Evolutionary conservation across 2,113 vertebrate species (phyloP).

Genomic region (human): DNA sequence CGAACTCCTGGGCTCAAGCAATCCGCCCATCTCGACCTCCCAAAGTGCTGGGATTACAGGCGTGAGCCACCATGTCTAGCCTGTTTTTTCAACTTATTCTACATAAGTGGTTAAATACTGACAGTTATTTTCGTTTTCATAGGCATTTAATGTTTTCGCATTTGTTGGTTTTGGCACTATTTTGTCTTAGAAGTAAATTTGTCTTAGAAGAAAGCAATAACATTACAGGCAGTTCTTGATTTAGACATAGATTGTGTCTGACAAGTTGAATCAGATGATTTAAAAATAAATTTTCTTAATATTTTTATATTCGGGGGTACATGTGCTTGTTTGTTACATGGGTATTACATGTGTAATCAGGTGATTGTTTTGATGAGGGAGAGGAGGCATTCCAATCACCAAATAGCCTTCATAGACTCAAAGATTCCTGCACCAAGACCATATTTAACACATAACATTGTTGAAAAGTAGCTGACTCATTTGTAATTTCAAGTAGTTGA

Average conservation of each 20-base stretch:
- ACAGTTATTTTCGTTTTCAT: conserved; percentile 38
- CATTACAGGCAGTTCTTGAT: conserved; percentile 1
- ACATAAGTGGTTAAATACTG: conserved; percentile 18
- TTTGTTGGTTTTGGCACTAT: background rate
- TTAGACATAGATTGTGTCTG: background rate
- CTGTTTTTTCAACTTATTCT: background rate
- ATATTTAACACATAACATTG: background rate
- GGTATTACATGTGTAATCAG: background rate
- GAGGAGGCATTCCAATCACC: background rate
- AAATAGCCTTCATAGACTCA: background rate
- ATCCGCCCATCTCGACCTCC: too few species aligned
- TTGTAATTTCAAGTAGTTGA: conserved; percentile 16
- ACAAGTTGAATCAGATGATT: background rate
- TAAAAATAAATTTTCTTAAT: too few species aligned
- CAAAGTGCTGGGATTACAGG: too few species aligned
- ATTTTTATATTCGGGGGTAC: too few species aligned
- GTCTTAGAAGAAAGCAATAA: background rate
- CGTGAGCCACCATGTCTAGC: too few species aligned
- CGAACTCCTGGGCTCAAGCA: too few species aligned
- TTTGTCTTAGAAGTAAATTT: conserved; percentile 47
- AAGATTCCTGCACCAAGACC: background rate
- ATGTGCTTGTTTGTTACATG: too few species aligned
- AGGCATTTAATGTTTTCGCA: conserved; percentile 23
- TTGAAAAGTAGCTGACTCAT: conserved; percentile 37
- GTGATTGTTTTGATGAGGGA: background rate